Conservation (phyloP, 2,797 vertebrate genomes). For the Lepilemur septentrionalis region DNA sequence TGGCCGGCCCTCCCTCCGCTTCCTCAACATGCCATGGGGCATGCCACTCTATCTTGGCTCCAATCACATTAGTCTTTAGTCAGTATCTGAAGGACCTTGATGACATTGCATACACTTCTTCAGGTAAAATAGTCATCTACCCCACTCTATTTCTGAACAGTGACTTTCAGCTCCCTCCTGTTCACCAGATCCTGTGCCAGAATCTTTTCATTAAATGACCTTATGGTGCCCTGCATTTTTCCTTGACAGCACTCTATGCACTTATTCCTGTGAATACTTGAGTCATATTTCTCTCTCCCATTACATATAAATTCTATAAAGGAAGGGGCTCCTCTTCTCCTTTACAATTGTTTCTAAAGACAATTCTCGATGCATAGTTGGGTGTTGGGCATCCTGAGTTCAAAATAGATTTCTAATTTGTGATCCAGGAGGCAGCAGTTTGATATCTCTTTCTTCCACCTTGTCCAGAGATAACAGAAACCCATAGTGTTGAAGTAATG, state of each 20-base stretch:
- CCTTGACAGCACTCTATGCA: not conserved
- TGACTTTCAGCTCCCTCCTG: not conserved
- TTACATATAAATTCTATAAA: not conserved
- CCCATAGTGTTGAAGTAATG: not conserved
- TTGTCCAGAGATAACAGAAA: not conserved
- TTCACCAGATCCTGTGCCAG: not conserved
- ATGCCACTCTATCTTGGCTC: not conserved
- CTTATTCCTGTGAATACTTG: not conserved
- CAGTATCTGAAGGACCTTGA: not conserved
- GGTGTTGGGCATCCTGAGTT: not conserved
- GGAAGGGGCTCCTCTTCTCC: accelerated
- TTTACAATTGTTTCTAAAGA: not conserved
- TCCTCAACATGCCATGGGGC: not conserved
- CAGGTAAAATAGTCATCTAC: not conserved
- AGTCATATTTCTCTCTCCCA: not conserved
- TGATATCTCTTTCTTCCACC: not conserved
- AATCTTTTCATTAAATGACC: not conserved
- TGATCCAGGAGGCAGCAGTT: not conserved
- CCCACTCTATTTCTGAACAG: not conserved
- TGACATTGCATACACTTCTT: not conserved
- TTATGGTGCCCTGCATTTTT: not conserved
- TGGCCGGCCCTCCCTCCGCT: not conserved
- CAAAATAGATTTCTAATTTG: not conserved
- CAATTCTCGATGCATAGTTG: not conserved
- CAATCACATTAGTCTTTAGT: not conserved